Evolutionary conservation across 2,113 vertebrate species (phyloP), one percentile per base, ranked within the genome.

Genomic region (Toxostoma redivivum): DNA sequence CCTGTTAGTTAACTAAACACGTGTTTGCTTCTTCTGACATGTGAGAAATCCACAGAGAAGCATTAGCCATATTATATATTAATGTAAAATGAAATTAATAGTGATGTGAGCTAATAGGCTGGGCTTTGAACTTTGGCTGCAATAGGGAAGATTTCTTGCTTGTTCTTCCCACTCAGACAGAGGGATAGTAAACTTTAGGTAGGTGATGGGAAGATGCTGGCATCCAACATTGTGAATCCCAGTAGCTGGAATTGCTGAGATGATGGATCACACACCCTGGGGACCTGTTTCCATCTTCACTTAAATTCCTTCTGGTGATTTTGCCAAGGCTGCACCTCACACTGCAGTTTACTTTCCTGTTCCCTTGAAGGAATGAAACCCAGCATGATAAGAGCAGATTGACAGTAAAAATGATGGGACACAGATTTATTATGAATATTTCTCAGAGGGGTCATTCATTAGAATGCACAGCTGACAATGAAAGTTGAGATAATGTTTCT

Each of bases 61-160:
- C 76, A 91, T 97, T 96, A 95, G 64, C n/a, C 72, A 40, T 84
- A 67, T 94, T 94, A 96, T 84, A 54, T 95, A 92, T 94, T 95
- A 96, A 96, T 97, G 86, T 81, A 62, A 96, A 92, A 91, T 51
- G 11, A 92, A 94, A 94, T 92, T 35, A 81, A 11, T 56, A 83
- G 67, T 69, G 82, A 94, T 93, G 40, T 58, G 86, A 91, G 60
- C 65, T 91, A 94, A 92, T 51, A 81, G 69, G 35, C 69, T 86
- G 58, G 30, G 76, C 64, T 95, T 90, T 97, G 90, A 82, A 93
- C 90, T 85, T 93, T 88, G 60, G 11, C 54, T 78, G 72, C 54
- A 81, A 4, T 1, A 25, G 48, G 51, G 69, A 73, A 70, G 38
- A 70, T 25, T 81, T 83, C 33, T 56, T 76, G 23, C 50, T 86